Percentiles rank a stretch among this genome's conserved stretches.
phyloP scores from a whole-genome alignment of 2,113 vertebrate species.

The Elaphurus davidianus region DNA sequence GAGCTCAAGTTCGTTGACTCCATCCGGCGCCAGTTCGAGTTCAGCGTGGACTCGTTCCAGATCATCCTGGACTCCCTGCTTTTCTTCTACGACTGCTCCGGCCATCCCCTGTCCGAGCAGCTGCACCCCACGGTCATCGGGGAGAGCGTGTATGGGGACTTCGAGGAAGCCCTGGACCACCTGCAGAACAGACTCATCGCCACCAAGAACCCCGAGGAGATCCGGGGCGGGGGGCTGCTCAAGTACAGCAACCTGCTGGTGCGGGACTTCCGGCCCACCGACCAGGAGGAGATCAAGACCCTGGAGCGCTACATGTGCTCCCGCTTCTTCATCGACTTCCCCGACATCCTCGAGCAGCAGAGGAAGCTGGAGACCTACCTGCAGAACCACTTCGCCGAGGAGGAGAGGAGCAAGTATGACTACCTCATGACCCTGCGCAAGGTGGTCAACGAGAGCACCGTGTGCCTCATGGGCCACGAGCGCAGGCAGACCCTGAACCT shows the following conservation, averaged over 20 bases:
- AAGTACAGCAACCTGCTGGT: slow-evolving; percentile 98
- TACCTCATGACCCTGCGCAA: slow-evolving; percentile 96
- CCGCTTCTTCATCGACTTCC: slow-evolving; percentile 99
- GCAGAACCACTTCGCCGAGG: slow-evolving; percentile 96
- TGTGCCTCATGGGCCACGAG: slow-evolving; percentile 98
- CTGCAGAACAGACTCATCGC: slow-evolving; percentile 93
- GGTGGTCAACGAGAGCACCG: slow-evolving; percentile 98
- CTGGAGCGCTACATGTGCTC: slow-evolving; percentile 99
- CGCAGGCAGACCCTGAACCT: slow-evolving; percentile 96
- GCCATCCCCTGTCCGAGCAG: slow-evolving; percentile 87
- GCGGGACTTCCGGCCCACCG: slow-evolving; percentile 91
- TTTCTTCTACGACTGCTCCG: slow-evolving; percentile 86
- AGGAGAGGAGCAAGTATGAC: slow-evolving; percentile 96
- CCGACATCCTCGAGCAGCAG: slow-evolving; percentile 96
- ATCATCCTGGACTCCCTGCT: slow-evolving; percentile 97
- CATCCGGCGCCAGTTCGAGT: slow-evolving; percentile 97
- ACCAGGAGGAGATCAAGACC: slow-evolving; percentile 91
- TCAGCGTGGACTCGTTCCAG: slow-evolving; percentile 98
- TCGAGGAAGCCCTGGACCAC: slow-evolving; percentile 89
- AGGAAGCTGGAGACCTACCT: slow-evolving; percentile 97
- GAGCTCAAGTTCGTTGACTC: slow-evolving; percentile 98
- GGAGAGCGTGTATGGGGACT: slow-evolving; percentile 97
- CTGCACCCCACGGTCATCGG: slow-evolving; percentile 90
- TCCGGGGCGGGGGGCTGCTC: slow-evolving; percentile 95
- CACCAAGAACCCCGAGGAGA: slow-evolving; percentile 97